A percentile compares a stretch with the other conserved stretches of the same genome.
These are phyloP conservation scores for Drosophila sturtevanti DNA, from an alignment of 1,140 invertebrate species.

Conservation along the genomic window DNA sequence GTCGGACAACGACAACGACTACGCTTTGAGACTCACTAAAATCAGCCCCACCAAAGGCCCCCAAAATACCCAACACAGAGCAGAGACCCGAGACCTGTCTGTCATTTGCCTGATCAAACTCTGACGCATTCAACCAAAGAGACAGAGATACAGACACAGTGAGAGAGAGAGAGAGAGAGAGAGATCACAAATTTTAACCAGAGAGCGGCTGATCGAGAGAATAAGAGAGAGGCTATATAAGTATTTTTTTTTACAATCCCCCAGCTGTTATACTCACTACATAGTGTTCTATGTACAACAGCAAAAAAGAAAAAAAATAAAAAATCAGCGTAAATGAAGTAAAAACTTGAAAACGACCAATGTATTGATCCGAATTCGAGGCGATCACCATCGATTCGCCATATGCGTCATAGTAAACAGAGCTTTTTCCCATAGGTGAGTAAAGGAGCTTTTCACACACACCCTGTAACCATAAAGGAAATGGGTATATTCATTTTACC, in stretches of 20 bases:
- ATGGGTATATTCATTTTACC: neutral
- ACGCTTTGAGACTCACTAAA: constrained; percentile 74
- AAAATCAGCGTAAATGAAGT: constrained; percentile 56
- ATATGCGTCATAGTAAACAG: constrained; percentile 56
- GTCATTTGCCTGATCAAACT: constrained; percentile 33
- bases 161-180: neutral
- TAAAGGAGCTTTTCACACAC: constrained; percentile 44
- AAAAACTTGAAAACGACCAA: constrained; percentile 44
- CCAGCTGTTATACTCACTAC: constrained; percentile 23
- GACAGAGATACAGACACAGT: constrained; percentile 19
- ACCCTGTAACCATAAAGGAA: neutral
- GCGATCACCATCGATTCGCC: constrained; percentile 45
- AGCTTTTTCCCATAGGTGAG: constrained; percentile 58
- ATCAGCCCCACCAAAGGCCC: constrained; percentile 34
- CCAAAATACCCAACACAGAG: constrained; percentile 27
- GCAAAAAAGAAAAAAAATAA: constrained; percentile 5
- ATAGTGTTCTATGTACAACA: constrained; percentile 20
- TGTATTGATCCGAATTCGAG: constrained; percentile 54
- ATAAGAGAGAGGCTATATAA: constrained; percentile 49
- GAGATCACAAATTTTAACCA: neutral
- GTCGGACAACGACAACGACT: constrained; percentile 45
- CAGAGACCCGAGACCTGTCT: constrained; percentile 15
- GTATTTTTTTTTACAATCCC: constrained; percentile 29
- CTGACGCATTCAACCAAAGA: constrained; percentile 41
- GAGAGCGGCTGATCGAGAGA: constrained; percentile 16